These are phyloP conservation scores for Acropternis orthonyx DNA, from an alignment of 2,797 vertebrate species.

Conservation along the genomic window DNA sequence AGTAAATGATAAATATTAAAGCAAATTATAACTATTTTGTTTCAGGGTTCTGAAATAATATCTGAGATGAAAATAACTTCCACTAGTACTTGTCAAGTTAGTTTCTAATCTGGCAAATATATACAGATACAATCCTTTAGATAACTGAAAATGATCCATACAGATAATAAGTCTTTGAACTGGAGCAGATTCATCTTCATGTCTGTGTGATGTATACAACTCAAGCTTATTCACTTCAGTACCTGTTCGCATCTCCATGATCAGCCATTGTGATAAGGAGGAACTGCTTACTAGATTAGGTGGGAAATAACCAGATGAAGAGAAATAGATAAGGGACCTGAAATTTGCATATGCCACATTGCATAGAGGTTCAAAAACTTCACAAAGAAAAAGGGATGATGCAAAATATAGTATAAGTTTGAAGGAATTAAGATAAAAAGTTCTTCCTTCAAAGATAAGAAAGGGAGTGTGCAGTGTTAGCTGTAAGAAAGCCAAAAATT, in stretches of 20 bases:
- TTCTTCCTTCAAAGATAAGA: background rate
- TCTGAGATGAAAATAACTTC: background rate
- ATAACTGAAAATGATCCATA: background rate
- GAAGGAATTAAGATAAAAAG: slow-evolving; percentile 9
- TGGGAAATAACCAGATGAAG: background rate
- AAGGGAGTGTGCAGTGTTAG: background rate
- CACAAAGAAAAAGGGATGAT: background rate
- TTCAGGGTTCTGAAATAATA: background rate
- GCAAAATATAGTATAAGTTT: background rate
- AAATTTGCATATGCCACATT: background rate
- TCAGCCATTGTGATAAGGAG: background rate
- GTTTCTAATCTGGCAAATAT: background rate
- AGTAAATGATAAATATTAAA: background rate
- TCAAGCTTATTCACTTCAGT: background rate
- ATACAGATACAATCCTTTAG: background rate
- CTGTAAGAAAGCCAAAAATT: background rate
- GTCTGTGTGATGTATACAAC: background rate
- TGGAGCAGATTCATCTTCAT: background rate
- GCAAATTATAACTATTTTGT: background rate
- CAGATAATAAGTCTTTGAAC: background rate
- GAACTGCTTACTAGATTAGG: background rate
- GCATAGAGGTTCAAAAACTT: background rate
- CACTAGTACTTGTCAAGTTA: background rate
- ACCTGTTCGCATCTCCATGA: background rate
- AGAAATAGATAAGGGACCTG: background rate